Conservation (phyloP, 2,888 invertebrate species). For the Napeogenes sylphis region DNA sequence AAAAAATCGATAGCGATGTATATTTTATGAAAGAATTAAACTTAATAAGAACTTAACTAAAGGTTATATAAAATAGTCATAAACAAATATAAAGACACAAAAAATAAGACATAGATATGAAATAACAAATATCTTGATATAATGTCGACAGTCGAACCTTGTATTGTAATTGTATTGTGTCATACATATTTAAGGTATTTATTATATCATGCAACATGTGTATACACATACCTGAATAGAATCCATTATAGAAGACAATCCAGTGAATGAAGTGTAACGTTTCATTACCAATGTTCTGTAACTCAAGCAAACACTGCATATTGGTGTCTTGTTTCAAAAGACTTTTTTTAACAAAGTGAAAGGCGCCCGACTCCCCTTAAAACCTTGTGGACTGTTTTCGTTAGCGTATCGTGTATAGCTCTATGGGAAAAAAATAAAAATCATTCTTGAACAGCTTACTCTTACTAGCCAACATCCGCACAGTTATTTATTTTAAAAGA, state of each 20-base stretch:
- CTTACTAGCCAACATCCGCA: background rate
- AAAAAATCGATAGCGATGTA: too few relatives aligned
- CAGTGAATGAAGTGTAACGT: conserved; percentile 67
- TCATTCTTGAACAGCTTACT: conserved; percentile 1
- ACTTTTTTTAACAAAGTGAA: conserved; percentile 62
- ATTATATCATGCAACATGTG: conserved; percentile 15
- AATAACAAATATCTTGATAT: too few relatives aligned
- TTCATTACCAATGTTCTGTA: conserved; percentile 62
- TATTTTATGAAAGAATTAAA: too few relatives aligned
- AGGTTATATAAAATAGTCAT: too few relatives aligned
- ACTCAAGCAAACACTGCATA: conserved; percentile 56
- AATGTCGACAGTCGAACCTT: background rate
- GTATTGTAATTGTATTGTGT: background rate
- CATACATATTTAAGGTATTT: conserved; percentile 11
- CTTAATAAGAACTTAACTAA: too few relatives aligned
- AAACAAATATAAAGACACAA: too few relatives aligned
- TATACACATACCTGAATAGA: conserved; percentile 12
- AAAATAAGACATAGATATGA: too few relatives aligned
- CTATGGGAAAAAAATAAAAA: conserved; percentile 42
- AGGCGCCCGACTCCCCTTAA: conserved; percentile 68
- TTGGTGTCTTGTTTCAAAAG: conserved; percentile 69
- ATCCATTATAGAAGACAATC: conserved; percentile 19
- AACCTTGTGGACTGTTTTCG: conserved; percentile 66
- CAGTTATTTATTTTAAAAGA: too few relatives aligned
- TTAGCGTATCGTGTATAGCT: conserved; percentile 56